Evolutionary conservation across 2,888 invertebrate genomes (phyloP), one percentile per base, ranked within the genome.

Genomic region (Heteromurus nitidus): DNA sequence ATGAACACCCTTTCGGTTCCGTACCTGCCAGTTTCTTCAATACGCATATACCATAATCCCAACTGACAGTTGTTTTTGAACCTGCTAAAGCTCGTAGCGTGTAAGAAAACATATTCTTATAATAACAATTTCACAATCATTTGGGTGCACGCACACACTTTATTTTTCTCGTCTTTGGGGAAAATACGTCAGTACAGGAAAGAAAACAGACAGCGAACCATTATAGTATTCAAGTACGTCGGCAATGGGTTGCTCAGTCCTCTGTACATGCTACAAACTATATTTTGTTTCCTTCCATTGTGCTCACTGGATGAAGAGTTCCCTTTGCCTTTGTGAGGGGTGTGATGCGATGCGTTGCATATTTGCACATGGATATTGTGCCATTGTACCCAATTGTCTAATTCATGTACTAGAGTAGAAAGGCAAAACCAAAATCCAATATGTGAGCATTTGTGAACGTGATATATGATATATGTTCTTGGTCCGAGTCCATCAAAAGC

Each of bases 1-100:
- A 13, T 36, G 13, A 9, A 7, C 36, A 36, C 13, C 9, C 13
- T 36, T 9, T 36, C 36, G 36, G 7, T 13, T 36, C 13, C 36
- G 9, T 36, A 7, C n/a, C 7, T n/a, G 18, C n/a, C n/a, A 7
- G 5, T 50, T 50, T 18, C 50, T 50, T 13, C n/a, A 11, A 18
- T 50, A 50, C n/a, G 3, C 50, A n/a, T 5, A 11, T 3, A 50
- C 3, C 24, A 31, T 31, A 9, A 31, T 62, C 22, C 31, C 62
- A 31, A 58, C 58, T 58, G 58, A 28, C 58, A 26, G 18, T 31
- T 18, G 5, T 31, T 16, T 3, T 30, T 62, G 62, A n/a, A 62
- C 31, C 31, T 62, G 62, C 31, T n/a, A 13, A 20, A 55, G 31
- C 62, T 62, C 62, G 7, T 62, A 18, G 31, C 62, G 62, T 62